A percentile compares a stretch with the other conserved stretches of the same genome.
phyloP scores from a whole-genome alignment of 2,888 invertebrate genomes.

The Pteria penguin region DNA sequence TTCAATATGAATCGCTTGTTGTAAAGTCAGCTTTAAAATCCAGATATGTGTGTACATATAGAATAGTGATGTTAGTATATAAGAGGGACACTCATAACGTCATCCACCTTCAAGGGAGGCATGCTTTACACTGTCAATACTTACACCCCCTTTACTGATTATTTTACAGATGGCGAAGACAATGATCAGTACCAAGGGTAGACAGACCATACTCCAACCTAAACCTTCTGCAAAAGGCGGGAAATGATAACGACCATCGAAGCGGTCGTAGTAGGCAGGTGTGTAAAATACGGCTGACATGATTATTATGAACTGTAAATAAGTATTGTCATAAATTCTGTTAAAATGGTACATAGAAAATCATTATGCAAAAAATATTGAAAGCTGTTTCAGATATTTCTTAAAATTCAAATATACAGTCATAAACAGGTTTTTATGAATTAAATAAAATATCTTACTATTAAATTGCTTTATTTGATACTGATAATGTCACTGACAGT shows the following conservation, averaged over 20 bases:
- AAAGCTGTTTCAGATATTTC: no score
- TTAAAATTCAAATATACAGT: no score
- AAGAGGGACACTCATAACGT: background rate
- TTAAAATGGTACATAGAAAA: no score
- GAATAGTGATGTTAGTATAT: no score
- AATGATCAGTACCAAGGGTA: conserved; percentile 47
- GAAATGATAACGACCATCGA: conserved; percentile 39
- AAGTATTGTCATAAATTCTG: no score
- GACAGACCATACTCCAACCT: conserved; percentile 54
- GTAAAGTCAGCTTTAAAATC: background rate
- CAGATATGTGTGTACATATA: no score
- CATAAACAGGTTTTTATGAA: no score
- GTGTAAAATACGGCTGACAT: conserved; percentile 52
- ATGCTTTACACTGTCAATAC: no score
- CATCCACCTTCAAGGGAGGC: background rate
- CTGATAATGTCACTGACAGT: no score
- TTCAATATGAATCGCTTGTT: background rate
- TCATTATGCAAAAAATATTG: no score
- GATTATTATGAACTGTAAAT: conserved; percentile 54
- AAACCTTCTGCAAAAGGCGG: conserved; percentile 55
- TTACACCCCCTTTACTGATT: conserved; percentile 44
- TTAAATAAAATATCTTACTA: no score
- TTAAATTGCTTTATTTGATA: no score
- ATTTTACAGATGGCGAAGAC: conserved; percentile 41
- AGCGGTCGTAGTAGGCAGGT: conserved; percentile 49